phyloP scores from a whole-genome alignment of 2,113 vertebrate species.

The Ariopsis seemanni region DNA sequence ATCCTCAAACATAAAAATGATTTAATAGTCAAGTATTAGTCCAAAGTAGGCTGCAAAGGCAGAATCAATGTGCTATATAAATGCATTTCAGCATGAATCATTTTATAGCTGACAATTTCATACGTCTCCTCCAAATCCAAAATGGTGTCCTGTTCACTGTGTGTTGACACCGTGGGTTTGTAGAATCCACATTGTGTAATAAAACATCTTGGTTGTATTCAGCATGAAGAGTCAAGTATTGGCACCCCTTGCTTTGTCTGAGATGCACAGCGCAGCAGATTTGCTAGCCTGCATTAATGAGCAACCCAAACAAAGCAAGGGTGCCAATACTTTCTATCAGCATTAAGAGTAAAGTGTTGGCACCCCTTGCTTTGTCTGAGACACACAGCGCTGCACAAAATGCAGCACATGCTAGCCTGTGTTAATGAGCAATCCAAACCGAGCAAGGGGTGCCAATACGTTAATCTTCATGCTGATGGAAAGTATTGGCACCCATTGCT shows the following conservation, averaged over 20 bases:
- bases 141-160: not conserved
- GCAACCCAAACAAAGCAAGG: too few relatives aligned
- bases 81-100: not conserved
- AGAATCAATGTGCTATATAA: not conserved
- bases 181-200: not conserved
- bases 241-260: not conserved
- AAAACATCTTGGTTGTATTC: not conserved
- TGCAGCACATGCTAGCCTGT: too few relatives aligned
- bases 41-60: too few relatives aligned
- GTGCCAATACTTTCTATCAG: not conserved
- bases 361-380: not conserved
- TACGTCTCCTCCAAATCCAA: not conserved
- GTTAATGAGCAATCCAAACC: too few relatives aligned
- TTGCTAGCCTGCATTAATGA: too few relatives aligned
- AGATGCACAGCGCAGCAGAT: too few relatives aligned
- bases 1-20: not conserved
- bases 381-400: too few relatives aligned
- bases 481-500: not conserved
- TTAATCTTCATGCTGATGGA: not conserved
- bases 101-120: not conserved
- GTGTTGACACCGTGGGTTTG: not conserved
- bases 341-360: not conserved
- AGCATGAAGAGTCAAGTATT: not conserved
- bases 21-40: not conserved
- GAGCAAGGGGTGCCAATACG: too few relatives aligned